These are phyloP conservation scores for Ariopsis seemanni DNA, from an alignment of 2,113 vertebrate genomes.

Conservation along the genomic window DNA sequence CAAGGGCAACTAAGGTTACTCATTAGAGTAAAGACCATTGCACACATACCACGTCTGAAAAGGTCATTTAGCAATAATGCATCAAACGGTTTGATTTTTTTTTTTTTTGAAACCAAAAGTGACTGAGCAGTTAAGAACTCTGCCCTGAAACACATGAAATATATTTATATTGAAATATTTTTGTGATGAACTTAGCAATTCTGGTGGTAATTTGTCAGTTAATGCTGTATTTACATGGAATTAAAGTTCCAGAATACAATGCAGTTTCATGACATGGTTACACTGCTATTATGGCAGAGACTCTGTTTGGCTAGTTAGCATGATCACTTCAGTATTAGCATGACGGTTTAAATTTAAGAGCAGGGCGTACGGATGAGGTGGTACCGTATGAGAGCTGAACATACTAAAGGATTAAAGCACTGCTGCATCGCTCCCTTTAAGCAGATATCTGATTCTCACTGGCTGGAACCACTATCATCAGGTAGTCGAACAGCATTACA, in stretches of 20 bases:
- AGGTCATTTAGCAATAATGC: not conserved
- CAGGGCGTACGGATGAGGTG: not conserved
- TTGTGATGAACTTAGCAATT: not conserved
- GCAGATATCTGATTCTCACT: too few relatives aligned
- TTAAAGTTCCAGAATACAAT: not conserved
- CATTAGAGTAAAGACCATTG: not conserved
- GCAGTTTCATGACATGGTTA: not conserved
- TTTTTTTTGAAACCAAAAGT: not conserved
- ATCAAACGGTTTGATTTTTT: not conserved
- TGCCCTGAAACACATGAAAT: not conserved
- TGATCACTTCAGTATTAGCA: not conserved
- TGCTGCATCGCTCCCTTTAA: too few relatives aligned
- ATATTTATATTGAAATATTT: not conserved
- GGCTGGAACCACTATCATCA: too few relatives aligned
- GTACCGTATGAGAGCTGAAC: not conserved
- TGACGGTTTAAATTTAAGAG: not conserved
- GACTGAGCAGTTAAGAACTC: not conserved
- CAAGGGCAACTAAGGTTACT: conserved; percentile 1
- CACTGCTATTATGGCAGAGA: not conserved
- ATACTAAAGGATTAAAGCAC: too few relatives aligned
- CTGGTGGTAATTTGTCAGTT: not conserved
- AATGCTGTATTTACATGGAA: not conserved
- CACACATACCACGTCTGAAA: too few relatives aligned
- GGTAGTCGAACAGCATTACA: too few relatives aligned
- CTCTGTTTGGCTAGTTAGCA: not conserved